phyloP scores from a whole-genome alignment of 2,888 invertebrate species.

The Odontothrips loti region DNA sequence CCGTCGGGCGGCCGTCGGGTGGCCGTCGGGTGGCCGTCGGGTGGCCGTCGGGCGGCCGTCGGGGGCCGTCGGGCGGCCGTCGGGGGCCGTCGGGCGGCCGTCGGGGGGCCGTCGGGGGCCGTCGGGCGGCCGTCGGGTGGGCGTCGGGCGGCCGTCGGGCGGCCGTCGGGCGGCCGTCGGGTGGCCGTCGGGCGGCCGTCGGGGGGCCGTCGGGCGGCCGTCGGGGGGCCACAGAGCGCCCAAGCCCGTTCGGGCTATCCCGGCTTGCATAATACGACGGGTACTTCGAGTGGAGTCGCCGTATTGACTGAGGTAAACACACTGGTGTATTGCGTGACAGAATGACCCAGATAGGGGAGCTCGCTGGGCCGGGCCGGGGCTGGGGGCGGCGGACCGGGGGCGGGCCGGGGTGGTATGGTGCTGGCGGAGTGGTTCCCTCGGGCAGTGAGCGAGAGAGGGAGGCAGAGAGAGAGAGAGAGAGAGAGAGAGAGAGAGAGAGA shows the following conservation, averaged over 20 bases:
- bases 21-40: too few species aligned
- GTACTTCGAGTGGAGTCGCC: neutral
- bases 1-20: too few species aligned
- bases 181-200: too few species aligned
- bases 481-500: too few species aligned
- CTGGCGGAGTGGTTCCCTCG: too few species aligned
- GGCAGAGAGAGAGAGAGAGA: too few species aligned
- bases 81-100: neutral
- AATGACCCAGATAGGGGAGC: neutral
- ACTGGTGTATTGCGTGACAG: neutral
- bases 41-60: too few species aligned
- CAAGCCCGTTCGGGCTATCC: too few species aligned
- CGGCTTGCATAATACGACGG: neutral
- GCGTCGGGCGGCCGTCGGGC: neutral
- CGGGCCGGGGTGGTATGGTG: too few species aligned
- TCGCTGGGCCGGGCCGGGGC: neutral
- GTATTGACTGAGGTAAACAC: slow-evolving; percentile 1
- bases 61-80: neutral
- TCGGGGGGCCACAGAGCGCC: neutral
- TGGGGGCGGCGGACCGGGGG: neutral
- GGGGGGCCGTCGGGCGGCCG: too few species aligned
- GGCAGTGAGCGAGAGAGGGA: too few species aligned
- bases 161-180: too few species aligned
- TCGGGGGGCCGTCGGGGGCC: neutral
- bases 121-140: neutral